Percentiles rank a stretch among this genome's conserved stretches.
Evolutionary conservation across 2,113 vertebrate species (phyloP).

Genomic region (Cairina moschata): DNA sequence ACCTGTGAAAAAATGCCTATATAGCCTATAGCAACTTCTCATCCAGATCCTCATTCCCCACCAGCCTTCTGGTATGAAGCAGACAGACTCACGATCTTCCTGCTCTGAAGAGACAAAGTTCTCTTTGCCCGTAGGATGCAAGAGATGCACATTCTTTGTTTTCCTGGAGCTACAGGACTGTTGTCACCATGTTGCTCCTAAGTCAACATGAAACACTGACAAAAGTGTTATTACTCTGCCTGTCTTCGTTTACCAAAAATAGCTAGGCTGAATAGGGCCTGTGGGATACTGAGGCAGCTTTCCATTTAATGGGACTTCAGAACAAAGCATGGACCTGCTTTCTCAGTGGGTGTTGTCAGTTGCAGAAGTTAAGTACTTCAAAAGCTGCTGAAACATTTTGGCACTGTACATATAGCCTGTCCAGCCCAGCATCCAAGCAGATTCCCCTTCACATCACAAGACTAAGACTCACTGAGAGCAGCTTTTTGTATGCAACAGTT

Average conservation of each 20-base stretch:
- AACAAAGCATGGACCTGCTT: neutral
- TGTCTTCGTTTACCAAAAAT: neutral
- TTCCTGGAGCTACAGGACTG: neutral
- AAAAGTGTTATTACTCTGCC: neutral
- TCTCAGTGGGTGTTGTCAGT: neutral
- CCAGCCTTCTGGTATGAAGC: neutral
- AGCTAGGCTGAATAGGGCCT: neutral
- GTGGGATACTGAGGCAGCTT: neutral
- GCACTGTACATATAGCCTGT: fast-evolving
- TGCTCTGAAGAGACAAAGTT: neutral
- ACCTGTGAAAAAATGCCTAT: neutral
- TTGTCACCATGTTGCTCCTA: neutral
- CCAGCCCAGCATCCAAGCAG: fast-evolving
- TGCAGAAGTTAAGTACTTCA: neutral
- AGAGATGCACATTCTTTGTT: neutral
- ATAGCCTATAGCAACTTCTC: neutral
- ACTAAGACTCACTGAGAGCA: neutral
- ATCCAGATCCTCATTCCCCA: neutral
- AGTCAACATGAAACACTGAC: neutral
- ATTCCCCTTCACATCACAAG: neutral
- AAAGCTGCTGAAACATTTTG: neutral
- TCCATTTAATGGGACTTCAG: neutral
- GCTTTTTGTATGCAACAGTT: neutral
- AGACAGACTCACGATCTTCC: neutral
- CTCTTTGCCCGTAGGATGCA: neutral